These are phyloP conservation scores for Drosophila putrida DNA, from an alignment of 2,888 invertebrate genomes.

Conservation along the genomic window DNA sequence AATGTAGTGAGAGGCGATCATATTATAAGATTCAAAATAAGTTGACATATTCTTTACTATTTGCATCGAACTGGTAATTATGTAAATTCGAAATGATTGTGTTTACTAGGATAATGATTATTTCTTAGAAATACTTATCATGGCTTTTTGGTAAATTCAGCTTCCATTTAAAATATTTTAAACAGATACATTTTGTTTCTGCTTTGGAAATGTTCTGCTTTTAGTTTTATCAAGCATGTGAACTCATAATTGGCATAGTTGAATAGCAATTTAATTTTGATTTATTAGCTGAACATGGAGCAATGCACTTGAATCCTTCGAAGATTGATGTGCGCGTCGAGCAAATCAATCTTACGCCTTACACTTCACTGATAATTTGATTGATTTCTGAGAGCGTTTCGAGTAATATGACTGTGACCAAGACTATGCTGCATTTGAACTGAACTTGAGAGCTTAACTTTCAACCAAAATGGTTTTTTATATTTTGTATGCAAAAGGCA, in stretches of 20 bases:
- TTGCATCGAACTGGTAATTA: too few species aligned
- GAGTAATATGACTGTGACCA: not conserved
- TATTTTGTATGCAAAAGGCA: conserved; percentile 54
- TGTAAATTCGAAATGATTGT: too few species aligned
- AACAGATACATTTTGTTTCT: too few species aligned
- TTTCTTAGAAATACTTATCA: too few species aligned
- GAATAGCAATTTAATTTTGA: conserved; percentile 31
- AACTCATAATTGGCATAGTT: conserved; percentile 13
- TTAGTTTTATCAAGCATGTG: not conserved
- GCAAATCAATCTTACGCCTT: conserved; percentile 55
- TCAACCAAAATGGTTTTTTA: conserved; percentile 21
- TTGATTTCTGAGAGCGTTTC: conserved; percentile 40
- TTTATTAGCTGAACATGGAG: conserved; percentile 40
- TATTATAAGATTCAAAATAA: too few species aligned
- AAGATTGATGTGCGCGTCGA: conserved; percentile 57
- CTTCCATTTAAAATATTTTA: too few species aligned
- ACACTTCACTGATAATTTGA: conserved; percentile 50
- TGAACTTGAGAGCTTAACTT: not conserved
- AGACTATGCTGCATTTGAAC: conserved; percentile 14
- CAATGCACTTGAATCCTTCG: conserved; percentile 34
- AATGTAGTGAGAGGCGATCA: too few species aligned
- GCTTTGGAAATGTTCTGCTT: not conserved
- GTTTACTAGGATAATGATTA: too few species aligned
- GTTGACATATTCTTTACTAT: too few species aligned
- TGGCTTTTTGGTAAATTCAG: too few species aligned